These are phyloP conservation scores for Aptenodytes forsteri DNA, from an alignment of 2,113 vertebrate genomes.

Conservation along the genomic window DNA sequence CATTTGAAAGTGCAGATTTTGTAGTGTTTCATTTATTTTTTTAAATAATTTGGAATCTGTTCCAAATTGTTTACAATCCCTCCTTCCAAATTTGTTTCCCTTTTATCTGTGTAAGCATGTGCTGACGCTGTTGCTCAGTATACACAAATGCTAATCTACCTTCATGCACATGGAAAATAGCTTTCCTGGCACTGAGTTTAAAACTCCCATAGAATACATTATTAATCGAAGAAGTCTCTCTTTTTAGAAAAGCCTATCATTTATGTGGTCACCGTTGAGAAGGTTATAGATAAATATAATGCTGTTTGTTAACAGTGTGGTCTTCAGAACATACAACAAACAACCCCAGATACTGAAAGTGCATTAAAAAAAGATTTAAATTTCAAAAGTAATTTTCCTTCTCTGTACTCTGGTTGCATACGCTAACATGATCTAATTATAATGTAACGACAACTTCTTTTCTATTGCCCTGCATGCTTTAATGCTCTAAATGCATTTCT, in stretches of 20 bases:
- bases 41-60: conserved; percentile 48
- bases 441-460: conserved; percentile 29
- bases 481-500: conserved; percentile 32
- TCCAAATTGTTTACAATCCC: conserved; percentile 57
- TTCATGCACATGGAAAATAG: conserved; percentile 57
- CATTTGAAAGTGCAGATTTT: conserved; percentile 29
- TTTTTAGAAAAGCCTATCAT: conserved; percentile 45
- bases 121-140: conserved; percentile 37
- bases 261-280: conserved; percentile 44
- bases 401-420: background rate
- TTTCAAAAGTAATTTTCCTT: conserved; percentile 24
- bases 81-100: conserved; percentile 63
- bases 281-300: conserved; percentile 24
- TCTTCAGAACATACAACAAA: conserved; percentile 18
- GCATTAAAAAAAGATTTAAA: conserved; percentile 4
- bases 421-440: conserved; percentile 43
- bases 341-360: conserved; percentile 15
- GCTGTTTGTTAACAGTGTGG: conserved; percentile 31
- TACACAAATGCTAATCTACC: conserved; percentile 64
- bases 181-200: conserved; percentile 34
- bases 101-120: conserved; percentile 67
- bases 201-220: conserved; percentile 62
- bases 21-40: conserved; percentile 49
- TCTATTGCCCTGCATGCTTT: conserved; percentile 12
- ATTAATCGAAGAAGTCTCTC: conserved; percentile 50